phyloP scores from a whole-genome alignment of 2,797 vertebrate genomes.

The Glyptemys insculpta region DNA sequence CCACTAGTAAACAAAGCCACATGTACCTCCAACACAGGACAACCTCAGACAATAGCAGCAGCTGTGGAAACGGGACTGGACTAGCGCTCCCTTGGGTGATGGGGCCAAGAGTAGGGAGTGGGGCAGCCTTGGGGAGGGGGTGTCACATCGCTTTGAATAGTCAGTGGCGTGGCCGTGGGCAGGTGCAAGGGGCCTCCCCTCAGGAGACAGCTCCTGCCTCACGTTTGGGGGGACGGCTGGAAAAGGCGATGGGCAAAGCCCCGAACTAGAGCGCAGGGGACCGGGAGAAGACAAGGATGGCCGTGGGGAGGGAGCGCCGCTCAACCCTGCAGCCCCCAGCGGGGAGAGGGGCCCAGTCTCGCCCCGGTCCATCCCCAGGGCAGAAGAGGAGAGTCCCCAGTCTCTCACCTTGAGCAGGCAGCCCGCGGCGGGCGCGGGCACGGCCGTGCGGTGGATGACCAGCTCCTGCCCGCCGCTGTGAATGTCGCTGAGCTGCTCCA shows the following conservation, averaged over 20 bases:
- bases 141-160: neutral
- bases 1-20: slow-evolving; percentile 34
- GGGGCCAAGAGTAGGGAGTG: neutral
- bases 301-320: neutral
- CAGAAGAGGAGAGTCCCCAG: too few species aligned
- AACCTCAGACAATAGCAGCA: slow-evolving; percentile 50
- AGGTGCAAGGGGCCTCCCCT: neutral
- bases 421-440: slow-evolving; percentile 83
- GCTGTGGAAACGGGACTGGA: neutral
- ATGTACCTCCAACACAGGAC: neutral
- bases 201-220: too few species aligned
- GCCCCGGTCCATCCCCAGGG: too few species aligned
- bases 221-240: neutral
- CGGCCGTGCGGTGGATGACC: slow-evolving; percentile 89
- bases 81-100: neutral
- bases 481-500: slow-evolving; percentile 92
- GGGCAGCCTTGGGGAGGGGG: neutral
- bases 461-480: slow-evolving; percentile 87
- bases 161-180: neutral
- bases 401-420: slow-evolving; percentile 86
- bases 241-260: too few species aligned
- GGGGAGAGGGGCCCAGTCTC: neutral
- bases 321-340: neutral
- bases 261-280: neutral
- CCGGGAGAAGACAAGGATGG: neutral